Base-by-base conservation (phyloP, 2,888 invertebrate species). In the Clivina fossor region DNA sequence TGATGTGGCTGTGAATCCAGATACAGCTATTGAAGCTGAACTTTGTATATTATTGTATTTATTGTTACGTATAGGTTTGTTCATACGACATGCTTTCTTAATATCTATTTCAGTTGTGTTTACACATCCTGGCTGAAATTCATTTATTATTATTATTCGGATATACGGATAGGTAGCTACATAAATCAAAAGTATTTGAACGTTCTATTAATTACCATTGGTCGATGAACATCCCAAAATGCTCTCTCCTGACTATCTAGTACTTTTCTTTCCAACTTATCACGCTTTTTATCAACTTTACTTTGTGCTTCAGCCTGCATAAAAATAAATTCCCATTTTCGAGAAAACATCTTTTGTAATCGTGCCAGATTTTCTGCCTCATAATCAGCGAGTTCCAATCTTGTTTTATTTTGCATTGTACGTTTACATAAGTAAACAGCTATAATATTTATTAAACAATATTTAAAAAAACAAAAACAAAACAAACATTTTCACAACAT, bases 301-400 rank as follows among this genome's bases (percentile, higher is more conserved):
- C 88, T 88, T 72, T 91, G 90, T 15, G 80, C 90, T 71, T 91
- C 90, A 3, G 90, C 99, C 77, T 99, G 99, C 97, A 99, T 97
- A 75, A 96, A 98, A 68, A 99, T 98, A 72, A 99, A 98, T 77
- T 99, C 99, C 99, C 99, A 99, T 74, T 99, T 98, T 55, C 98
- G 79, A 11, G 94, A 94, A 76, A 99, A 98, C 93, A 98, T 96
- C 77, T 98, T 98, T 78, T 99, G 99, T 40, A 99, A 78, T 49
- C 95, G 80, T 1, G 98, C 97, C 60, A 99, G 78, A 67, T 97
- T 98, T 74, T 99, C 99, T 1, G 98, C 97, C 72, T 99, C 99
- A 72, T 98, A 99, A 74, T 99, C 99, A 0, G 98, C 97, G 65
- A 99, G 77, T 74, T 98, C 98, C 62, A 99, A 77, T 9, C 98